Conservation (phyloP, 2,113 vertebrate genomes). For the Anolis carolinensis region DNA sequence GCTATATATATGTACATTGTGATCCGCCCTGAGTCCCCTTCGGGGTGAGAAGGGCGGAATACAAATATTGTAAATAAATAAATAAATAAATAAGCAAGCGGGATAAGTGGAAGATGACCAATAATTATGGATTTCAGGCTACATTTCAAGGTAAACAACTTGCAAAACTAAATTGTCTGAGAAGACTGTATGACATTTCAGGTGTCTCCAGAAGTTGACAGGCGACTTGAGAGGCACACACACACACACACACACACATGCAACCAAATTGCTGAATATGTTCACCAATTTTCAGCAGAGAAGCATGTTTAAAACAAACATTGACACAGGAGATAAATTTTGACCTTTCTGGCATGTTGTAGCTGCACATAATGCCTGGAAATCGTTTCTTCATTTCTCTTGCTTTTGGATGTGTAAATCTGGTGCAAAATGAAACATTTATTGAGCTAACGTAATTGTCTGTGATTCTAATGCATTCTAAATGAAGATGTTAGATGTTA, state of each 20-base stretch:
- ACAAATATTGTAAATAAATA: too few species aligned
- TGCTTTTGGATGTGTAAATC: rapidly evolving
- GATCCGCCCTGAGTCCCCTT: too few species aligned
- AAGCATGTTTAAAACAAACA: neutral
- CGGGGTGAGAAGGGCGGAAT: too few species aligned
- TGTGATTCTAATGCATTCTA: neutral
- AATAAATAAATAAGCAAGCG: too few species aligned
- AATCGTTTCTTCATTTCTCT: neutral
- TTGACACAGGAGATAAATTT: neutral
- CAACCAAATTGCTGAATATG: neutral
- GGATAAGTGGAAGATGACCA: too few species aligned
- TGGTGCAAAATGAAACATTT: neutral
- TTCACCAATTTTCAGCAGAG: neutral
- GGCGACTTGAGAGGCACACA: too few species aligned
- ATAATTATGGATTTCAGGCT: too few species aligned
- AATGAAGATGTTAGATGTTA: neutral
- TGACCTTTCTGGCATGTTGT: neutral
- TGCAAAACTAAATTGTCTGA: too few species aligned
- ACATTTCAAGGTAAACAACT: too few species aligned
- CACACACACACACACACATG: neutral
- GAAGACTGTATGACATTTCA: too few species aligned
- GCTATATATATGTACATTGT: too few species aligned
- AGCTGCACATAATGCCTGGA: neutral
- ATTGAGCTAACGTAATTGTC: neutral
- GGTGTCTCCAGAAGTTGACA: too few species aligned